Evolutionary conservation across 2,888 invertebrate species (phyloP), one percentile per base, ranked within the genome.

Genomic region (Epiblema foenella): DNA sequence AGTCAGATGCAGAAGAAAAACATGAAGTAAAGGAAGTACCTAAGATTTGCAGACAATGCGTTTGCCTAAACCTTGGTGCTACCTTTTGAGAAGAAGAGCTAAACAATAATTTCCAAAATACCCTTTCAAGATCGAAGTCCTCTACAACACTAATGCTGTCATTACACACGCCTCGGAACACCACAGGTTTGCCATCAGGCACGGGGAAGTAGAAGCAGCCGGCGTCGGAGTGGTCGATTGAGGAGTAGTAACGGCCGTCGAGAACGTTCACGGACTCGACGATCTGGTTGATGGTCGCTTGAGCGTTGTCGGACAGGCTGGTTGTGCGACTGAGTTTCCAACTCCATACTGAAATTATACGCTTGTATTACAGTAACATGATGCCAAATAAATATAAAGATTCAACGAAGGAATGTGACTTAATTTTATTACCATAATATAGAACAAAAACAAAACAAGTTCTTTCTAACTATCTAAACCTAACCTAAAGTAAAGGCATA

Each of bases 91-190:
- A 24, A 24, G n/a, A 46, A 46, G 24, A 24, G n/a, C n/a, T 8
- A 7, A 46, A 46, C 12, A n/a, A n/a, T 8, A 33, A 8, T 24
- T 17, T 63, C 18, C 24, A 29, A 62, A 49, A 18, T 77, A 86
- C 86, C 73, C 72, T 68, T 9, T 51, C 29, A 12, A 78, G 75
- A 46, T 82, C 68, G 52, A 86, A 86, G 69, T 80, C 76, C 2
- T 66, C 39, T 0, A 85, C 81, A 12, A 81, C 85, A 9, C 76
- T 52, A 3, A 85, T 79, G 57, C 62, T 79, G 3, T 74, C 67
- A 15, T 85, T 79, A 37, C 86, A 86, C 49, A 79, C 81, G 0
- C 86, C 86, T 10, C 83, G 79, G 77, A 83, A 84, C 0, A 73
- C 62, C 0, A 84, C 80, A 0, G 82, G 77, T 5, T 73, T 62